Conservation (phyloP, 2,797 vertebrate genomes). For the Lepilemur ruficaudatus region DNA sequence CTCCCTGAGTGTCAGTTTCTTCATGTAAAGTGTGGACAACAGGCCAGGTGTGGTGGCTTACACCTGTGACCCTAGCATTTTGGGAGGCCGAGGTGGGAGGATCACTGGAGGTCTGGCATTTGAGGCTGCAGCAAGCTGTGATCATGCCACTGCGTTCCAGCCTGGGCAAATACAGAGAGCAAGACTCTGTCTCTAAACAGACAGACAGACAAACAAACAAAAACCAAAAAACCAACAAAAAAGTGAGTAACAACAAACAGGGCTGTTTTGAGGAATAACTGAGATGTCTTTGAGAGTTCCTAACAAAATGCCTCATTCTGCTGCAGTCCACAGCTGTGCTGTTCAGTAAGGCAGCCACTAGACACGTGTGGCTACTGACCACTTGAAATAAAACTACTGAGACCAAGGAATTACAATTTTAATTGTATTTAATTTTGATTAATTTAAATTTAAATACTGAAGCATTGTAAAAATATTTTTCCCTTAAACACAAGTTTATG, state of each 20-base stretch:
- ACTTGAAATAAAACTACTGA: background rate
- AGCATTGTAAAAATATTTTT: background rate
- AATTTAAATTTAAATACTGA: background rate
- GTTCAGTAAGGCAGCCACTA: background rate
- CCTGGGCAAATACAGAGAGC: background rate
- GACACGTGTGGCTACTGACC: background rate
- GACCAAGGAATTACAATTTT: background rate
- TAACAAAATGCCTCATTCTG: background rate
- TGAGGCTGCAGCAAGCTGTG: background rate
- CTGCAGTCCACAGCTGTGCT: background rate
- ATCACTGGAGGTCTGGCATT: background rate
- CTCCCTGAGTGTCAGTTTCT: background rate
- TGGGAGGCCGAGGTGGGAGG: background rate
- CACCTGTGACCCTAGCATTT: background rate
- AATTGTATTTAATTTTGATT: background rate
- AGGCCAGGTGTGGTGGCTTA: background rate
- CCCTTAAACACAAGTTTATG: background rate
- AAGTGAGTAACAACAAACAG: background rate
- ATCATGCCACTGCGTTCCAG: background rate
- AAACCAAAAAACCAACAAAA: background rate
- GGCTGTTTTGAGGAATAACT: background rate
- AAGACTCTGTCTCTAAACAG: background rate
- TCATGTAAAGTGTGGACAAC: background rate
- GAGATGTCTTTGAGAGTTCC: background rate
- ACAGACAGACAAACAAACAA: too few relatives aligned